Conservation (phyloP, 2,113 vertebrate species). For the Rhineura floridana region DNA sequence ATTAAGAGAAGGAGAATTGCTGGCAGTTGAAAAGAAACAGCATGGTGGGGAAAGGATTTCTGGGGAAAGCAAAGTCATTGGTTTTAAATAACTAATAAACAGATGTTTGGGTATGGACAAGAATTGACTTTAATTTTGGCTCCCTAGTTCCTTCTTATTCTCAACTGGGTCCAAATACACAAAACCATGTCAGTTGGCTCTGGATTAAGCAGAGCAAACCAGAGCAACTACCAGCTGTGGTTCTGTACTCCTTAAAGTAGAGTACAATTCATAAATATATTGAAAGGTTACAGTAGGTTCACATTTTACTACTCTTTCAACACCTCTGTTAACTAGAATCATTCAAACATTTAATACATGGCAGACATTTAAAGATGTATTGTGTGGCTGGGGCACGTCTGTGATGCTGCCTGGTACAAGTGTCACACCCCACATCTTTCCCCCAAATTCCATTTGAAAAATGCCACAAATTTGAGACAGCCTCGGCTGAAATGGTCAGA, state of each 20-base stretch:
- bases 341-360: background rate
- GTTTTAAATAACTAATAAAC: background rate
- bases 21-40: constrained; percentile 14
- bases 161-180: background rate
- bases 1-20: background rate
- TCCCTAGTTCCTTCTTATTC: background rate
- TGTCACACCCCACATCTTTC: background rate
- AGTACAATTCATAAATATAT: background rate
- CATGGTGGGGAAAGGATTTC: background rate
- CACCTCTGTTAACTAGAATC: background rate
- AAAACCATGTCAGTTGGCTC: no score
- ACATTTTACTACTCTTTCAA: background rate
- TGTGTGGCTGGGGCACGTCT: background rate
- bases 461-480: background rate
- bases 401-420: background rate
- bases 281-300: background rate
- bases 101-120: background rate
- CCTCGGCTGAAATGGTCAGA: no score
- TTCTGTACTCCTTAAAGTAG: background rate
- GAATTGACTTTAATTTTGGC: background rate
- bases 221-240: background rate
- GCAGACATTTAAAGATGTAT: background rate
- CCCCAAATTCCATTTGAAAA: background rate
- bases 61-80: background rate
- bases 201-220: no score